Evolutionary conservation across 2,888 invertebrate genomes (phyloP).

Genomic region (Cephus runcator): DNA sequence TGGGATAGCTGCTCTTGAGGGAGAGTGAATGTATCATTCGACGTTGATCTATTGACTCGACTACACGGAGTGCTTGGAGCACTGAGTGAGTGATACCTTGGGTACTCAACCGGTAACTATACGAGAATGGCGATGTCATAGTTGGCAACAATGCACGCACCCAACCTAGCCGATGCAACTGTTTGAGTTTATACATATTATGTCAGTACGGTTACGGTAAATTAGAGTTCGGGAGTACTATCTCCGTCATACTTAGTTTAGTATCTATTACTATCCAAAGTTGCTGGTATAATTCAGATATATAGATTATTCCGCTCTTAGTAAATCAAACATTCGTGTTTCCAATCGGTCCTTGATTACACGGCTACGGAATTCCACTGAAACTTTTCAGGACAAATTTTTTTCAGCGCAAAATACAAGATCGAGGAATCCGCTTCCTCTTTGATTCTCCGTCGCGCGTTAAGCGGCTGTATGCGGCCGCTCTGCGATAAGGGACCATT

Average conservation of each 20-base stretch:
- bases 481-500: background rate
- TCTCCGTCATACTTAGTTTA: background rate
- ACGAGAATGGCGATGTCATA: background rate
- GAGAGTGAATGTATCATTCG: background rate
- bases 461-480: background rate
- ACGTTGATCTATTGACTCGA: background rate
- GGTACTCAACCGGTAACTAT: background rate
- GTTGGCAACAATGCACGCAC: background rate
- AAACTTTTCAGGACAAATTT: background rate
- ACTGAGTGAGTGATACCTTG: background rate
- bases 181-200: constrained; percentile 32
- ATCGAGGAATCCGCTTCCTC: background rate
- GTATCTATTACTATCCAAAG: background rate
- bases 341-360: background rate
- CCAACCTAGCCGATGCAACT: background rate
- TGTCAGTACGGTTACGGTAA: constrained; percentile 21
- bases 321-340: background rate
- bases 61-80: background rate
- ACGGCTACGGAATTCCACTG: background rate
- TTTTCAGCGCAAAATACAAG: background rate
- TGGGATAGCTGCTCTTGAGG: background rate
- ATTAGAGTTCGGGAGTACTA: constrained; percentile 18
- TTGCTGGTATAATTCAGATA: background rate
- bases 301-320: background rate
- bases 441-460: background rate